phyloP scores from a whole-genome alignment of 2,113 vertebrate species.

The Dendropsophus ebraccatus region DNA sequence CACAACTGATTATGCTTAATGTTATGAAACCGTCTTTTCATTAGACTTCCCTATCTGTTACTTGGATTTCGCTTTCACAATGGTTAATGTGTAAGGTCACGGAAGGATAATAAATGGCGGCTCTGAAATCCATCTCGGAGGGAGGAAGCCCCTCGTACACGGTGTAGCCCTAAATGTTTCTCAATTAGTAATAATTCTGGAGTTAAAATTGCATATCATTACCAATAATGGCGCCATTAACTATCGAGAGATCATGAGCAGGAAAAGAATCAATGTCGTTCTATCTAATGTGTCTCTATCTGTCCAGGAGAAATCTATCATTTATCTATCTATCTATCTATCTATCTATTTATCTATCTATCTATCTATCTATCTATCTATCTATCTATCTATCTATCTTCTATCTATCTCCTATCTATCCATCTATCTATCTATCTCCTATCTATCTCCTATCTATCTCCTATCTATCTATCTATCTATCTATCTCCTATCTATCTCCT shows the following conservation, averaged over 20 bases:
- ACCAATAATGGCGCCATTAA: conserved; percentile 19
- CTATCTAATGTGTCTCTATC: neutral
- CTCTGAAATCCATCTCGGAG: conserved; percentile 53
- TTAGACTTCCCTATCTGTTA: conserved; percentile 61
- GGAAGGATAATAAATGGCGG: conserved; percentile 58
- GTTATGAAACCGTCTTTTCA: conserved; percentile 61
- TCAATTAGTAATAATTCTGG: conserved; percentile 58
- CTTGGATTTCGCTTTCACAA: conserved; percentile 41
- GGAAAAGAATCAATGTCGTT: neutral
- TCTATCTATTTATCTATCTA: neutral
- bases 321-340: neutral
- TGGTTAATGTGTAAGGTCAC: conserved; percentile 58
- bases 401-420: neutral
- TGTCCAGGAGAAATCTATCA: too few species aligned
- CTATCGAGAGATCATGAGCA: neutral
- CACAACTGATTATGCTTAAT: conserved; percentile 62
- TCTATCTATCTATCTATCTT: neutral
- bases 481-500: neutral
- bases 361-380: neutral
- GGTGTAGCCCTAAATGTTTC: conserved; percentile 48
- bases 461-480: neutral
- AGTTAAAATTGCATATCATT: conserved; percentile 58
- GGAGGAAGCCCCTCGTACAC: conserved; percentile 35
- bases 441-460: neutral
- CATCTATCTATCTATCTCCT: neutral